These are phyloP conservation scores for Drosophila prolongata DNA, from an alignment of 2,888 invertebrate species.

Conservation along the genomic window DNA sequence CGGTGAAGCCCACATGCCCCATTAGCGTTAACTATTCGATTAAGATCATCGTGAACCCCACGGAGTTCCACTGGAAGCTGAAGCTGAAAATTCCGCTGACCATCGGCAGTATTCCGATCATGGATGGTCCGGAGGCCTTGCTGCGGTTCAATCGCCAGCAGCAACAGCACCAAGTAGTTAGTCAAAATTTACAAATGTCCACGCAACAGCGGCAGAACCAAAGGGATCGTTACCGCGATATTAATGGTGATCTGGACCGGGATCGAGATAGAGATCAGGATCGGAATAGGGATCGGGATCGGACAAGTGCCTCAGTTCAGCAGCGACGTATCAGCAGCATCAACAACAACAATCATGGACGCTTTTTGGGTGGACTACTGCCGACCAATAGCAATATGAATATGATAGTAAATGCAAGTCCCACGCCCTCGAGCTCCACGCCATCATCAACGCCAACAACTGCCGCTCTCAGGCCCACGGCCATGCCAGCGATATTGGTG, in stretches of 20 bases:
- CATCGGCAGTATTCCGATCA: constrained; percentile 87
- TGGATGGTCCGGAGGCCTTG: constrained; percentile 85
- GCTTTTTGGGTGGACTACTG: constrained; percentile 57
- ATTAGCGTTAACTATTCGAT: constrained; percentile 90
- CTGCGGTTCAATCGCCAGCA: constrained; percentile 66
- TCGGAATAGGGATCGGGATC: constrained; percentile 10
- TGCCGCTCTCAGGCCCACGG: constrained; percentile 69
- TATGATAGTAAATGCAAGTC: constrained; percentile 39
- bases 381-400: constrained; percentile 56
- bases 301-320: constrained; percentile 46
- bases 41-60: constrained; percentile 86
- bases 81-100: constrained; percentile 88
- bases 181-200: constrained; percentile 73
- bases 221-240: constrained; percentile 22
- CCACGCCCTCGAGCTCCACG: constrained; percentile 48
- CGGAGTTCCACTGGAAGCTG: constrained; percentile 88
- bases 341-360: constrained; percentile 55
- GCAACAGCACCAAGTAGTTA: constrained; percentile 75
- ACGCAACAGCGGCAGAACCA: constrained; percentile 58
- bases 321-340: constrained; percentile 39
- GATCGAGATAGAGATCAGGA: constrained; percentile 11
- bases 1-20: constrained; percentile 89
- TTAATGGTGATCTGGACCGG: neutral
- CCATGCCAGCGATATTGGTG: constrained; percentile 73
- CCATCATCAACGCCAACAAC: constrained; percentile 70